Evolutionary conservation across 2,797 vertebrate genomes (phyloP).

Genomic region (Hippocampus kuda): DNA sequence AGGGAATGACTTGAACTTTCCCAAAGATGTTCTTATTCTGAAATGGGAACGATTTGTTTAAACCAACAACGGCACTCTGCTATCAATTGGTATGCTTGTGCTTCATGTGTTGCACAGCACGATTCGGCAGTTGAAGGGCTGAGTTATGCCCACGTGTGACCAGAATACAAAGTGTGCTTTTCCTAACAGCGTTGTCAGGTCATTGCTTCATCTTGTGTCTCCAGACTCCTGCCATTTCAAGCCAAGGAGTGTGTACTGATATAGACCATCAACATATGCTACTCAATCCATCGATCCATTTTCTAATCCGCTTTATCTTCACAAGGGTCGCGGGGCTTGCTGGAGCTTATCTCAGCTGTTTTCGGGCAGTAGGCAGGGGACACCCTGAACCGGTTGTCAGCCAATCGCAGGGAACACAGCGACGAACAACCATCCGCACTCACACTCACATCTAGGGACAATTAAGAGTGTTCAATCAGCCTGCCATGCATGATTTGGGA

Average conservation of each 20-base stretch:
- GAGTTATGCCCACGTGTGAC: conserved; percentile 30
- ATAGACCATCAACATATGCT: conserved; percentile 45
- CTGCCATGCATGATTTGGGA: too few species aligned
- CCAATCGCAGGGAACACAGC: too few species aligned
- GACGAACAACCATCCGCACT: too few species aligned
- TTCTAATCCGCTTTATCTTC: too few species aligned
- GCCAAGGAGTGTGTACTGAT: conserved; percentile 8
- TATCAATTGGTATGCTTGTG: conserved; percentile 26
- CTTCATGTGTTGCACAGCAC: neutral
- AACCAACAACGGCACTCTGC: neutral
- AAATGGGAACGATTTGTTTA: neutral
- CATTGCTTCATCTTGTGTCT: conserved; percentile 15
- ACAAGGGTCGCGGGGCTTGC: too few species aligned
- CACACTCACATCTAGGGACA: too few species aligned
- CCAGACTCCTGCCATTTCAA: neutral
- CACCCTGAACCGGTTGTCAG: too few species aligned
- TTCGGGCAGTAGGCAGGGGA: too few species aligned
- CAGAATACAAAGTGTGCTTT: conserved; percentile 39
- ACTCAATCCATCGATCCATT: too few species aligned
- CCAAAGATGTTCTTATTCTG: neutral
- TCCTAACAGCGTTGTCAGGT: conserved; percentile 30
- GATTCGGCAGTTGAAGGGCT: conserved; percentile 11
- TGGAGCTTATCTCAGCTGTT: too few species aligned
- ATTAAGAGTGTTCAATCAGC: too few species aligned
- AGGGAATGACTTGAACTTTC: neutral